Evolutionary conservation across 2,797 vertebrate species (phyloP), one percentile per base, ranked within the genome.

Genomic region (Macropodus opercularis): DNA sequence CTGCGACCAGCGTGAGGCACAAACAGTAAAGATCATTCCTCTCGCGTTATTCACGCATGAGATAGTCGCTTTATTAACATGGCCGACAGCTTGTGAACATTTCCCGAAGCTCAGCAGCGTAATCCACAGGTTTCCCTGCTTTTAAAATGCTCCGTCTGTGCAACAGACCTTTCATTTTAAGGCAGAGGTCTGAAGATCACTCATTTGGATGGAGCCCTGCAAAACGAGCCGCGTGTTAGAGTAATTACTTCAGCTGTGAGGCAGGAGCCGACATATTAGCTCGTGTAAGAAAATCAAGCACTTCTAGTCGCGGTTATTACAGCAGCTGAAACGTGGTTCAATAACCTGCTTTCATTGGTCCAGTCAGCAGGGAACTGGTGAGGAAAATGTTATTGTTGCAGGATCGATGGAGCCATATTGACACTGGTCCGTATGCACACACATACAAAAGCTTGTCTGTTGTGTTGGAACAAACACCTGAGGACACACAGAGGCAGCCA

Each of bases 361-460:
- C 34, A 52, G 47, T 42, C 35, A 44, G 34, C 65, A 14, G 61
- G 41, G 15, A 51, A 1, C 38, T 39, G 50, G 8, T 41, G 50
- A 32, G 44, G 27, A 47, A 40, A 55, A 58, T 36, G 23, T 50
- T 50, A 57, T 26, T 69, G 24, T 60, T 23, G 19, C 31, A 51
- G n/a, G n/a, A 15, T 42, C 2, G 24, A 70, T 13, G 15, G 66
- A 79, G 24, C 43, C 27, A 8, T 64, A 69, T 48, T 65, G 69
- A 63, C 74, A 47, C 34, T 49, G 58, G 32, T 43, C 44, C 42
- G 1, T 55, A 21, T 32, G 69, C 17, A 48, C 15, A 3, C 44
- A 9, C 19, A 46, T 17, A 27, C 15, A 43, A 12, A 29, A 29
- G 43, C 69, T 17, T 39, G 19, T 56, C 19, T 56, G 31, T 24